phyloP scores from a whole-genome alignment of 2,888 invertebrate species.

The Xestia c-nigrum region DNA sequence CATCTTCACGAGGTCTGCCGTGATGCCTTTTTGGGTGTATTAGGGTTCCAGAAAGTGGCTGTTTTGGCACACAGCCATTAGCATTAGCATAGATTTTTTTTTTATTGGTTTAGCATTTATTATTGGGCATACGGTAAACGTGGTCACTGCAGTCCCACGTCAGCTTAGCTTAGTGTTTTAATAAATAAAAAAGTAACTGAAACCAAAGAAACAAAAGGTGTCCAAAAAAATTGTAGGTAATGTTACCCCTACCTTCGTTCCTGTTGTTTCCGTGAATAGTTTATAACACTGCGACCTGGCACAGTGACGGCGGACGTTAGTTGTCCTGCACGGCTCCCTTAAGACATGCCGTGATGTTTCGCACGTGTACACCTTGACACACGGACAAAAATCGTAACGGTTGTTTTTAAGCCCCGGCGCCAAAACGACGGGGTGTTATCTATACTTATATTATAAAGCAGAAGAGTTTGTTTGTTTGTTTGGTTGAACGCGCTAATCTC shows the following conservation, averaged over 20 bases:
- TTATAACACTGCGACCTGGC: constrained; percentile 22
- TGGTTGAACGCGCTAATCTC: too few species aligned
- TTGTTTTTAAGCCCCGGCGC: not conserved
- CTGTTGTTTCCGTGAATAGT: constrained; percentile 31
- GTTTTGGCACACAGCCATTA: too few species aligned
- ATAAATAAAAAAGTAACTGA: not conserved
- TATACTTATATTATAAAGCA: too few species aligned
- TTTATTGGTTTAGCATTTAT: too few species aligned
- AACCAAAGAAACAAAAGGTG: not conserved
- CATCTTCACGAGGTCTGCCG: too few species aligned
- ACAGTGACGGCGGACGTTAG: constrained; percentile 13
- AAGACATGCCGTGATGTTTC: constrained; percentile 24
- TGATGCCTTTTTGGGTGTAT: too few species aligned
- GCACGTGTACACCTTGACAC: constrained; percentile 12
- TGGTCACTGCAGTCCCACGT: too few species aligned
- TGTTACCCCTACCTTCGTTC: not conserved
- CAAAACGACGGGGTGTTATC: too few species aligned
- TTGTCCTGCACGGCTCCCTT: constrained; percentile 40
- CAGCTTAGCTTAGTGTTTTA: not conserved
- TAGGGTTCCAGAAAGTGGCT: too few species aligned
- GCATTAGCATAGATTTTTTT: too few species aligned
- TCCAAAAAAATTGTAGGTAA: not conserved
- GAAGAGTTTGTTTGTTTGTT: too few species aligned
- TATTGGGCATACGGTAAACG: too few species aligned
- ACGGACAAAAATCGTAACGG: not conserved